A percentile compares a stretch with the other conserved stretches of the same genome.
Conservation (phyloP, 2,888 invertebrate genomes). For the Proisotoma minuta region DNA sequence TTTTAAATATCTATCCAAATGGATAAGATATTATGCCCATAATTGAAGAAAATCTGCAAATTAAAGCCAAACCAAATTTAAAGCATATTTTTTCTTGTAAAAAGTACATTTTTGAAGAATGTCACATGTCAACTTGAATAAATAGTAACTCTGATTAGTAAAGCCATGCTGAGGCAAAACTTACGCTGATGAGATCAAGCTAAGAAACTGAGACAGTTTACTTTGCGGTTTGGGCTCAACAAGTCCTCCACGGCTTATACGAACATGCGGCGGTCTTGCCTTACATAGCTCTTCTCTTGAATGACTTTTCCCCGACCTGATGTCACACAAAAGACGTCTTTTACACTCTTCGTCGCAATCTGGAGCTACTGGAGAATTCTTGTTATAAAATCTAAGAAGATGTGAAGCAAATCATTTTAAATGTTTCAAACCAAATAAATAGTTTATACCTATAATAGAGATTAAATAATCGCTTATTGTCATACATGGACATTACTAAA, state of each 20-base stretch:
- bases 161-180: slow-evolving; percentile 19
- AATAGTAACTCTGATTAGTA: no score
- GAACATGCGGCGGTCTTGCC: slow-evolving; percentile 41
- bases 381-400: slow-evolving; percentile 71
- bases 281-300: slow-evolving; percentile 61
- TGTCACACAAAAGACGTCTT: slow-evolving; percentile 77
- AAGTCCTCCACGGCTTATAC: slow-evolving; percentile 44
- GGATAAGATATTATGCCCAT: slow-evolving; percentile 45
- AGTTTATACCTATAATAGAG: slow-evolving; percentile 76
- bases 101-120: no score
- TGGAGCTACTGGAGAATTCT: slow-evolving; percentile 78
- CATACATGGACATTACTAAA: slow-evolving; percentile 78
- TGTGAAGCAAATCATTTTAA: neutral
- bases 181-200: slow-evolving; percentile 46
- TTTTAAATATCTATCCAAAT: slow-evolving; percentile 34
- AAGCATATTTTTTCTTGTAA: no score
- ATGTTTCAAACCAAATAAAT: slow-evolving; percentile 49
- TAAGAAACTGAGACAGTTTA: slow-evolving; percentile 38
- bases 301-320: slow-evolving; percentile 79
- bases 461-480: slow-evolving; percentile 79
- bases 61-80: no score
- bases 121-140: no score
- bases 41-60: slow-evolving; percentile 42
- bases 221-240: slow-evolving; percentile 36
- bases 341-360: slow-evolving; percentile 78